Evolutionary conservation across 2,113 vertebrate species (phyloP).

Genomic region (Chaenocephalus aceratus): DNA sequence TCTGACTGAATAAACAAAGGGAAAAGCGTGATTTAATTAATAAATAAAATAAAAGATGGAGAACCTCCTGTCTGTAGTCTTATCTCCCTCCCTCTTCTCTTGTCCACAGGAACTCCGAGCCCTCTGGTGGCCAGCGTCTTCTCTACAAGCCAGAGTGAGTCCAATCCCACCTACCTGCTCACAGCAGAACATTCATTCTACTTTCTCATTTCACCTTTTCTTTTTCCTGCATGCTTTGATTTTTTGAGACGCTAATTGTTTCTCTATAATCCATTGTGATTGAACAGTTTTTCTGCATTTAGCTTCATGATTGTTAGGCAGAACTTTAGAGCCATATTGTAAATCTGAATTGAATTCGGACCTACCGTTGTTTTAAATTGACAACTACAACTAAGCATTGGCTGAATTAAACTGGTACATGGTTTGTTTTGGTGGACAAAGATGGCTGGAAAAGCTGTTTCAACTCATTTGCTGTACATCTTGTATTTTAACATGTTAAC

Average conservation of each 20-base stretch:
- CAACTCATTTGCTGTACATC: not conserved
- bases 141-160: slow-evolving; percentile 90
- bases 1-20: slow-evolving; percentile 16
- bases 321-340: slow-evolving; percentile 5
- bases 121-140: slow-evolving; percentile 90
- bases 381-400: not conserved
- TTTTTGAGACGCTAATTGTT: slow-evolving; percentile 8
- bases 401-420: not conserved
- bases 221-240: slow-evolving; percentile 14
- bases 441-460: not conserved
- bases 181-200: slow-evolving; percentile 54
- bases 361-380: not conserved
- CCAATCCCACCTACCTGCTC: slow-evolving; percentile 45
- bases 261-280: slow-evolving; percentile 34
- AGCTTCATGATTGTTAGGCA: slow-evolving; percentile 13
- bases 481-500: not conserved
- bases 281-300: slow-evolving; percentile 30
- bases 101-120: slow-evolving; percentile 89
- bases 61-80: slow-evolving; percentile 19
- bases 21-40: not conserved
- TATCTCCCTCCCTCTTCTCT: slow-evolving; percentile 61
- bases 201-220: slow-evolving; percentile 49
- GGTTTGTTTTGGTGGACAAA: slow-evolving; percentile 11
- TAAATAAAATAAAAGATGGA: too few relatives aligned
- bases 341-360: slow-evolving; percentile 18